These are phyloP conservation scores for Cuculus canorus DNA, from an alignment of 2,797 vertebrate genomes.

Conservation along the genomic window DNA sequence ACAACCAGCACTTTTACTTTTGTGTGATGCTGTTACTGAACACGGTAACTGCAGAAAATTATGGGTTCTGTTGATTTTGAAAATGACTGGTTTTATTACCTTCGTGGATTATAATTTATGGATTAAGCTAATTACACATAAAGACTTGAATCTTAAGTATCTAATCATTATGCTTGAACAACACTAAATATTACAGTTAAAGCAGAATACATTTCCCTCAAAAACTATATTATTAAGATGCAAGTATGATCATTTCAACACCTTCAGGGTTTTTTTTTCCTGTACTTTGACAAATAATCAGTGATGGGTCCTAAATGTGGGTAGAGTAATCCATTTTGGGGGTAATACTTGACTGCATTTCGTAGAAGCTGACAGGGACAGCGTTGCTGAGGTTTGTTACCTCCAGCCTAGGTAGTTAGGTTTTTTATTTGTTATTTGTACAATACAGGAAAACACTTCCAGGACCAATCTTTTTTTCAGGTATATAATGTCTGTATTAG, in stretches of 20 bases:
- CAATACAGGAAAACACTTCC: neutral
- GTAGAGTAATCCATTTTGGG: neutral
- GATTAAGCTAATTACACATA: constrained; percentile 20
- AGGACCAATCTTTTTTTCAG: neutral
- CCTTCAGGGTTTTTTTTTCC: neutral
- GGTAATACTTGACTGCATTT: neutral
- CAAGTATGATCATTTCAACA: neutral
- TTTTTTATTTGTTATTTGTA: neutral
- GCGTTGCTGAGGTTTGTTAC: neutral
- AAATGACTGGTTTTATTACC: constrained; percentile 18
- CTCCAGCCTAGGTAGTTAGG: neutral
- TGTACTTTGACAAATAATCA: neutral
- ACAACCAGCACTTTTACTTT: neutral
- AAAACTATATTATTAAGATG: neutral
- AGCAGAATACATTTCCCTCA: neutral
- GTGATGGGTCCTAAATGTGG: neutral
- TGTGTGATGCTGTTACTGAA: neutral
- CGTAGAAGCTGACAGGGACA: neutral
- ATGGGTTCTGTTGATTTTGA: constrained; percentile 2
- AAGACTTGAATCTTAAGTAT: constrained; percentile 12
- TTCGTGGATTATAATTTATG: constrained; percentile 2
- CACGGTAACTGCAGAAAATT: neutral
- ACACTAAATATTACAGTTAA: neutral
- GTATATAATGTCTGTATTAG: neutral
- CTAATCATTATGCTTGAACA: constrained; percentile 3